Percentiles rank a stretch among this genome's conserved stretches.
These are phyloP conservation scores for Nomada hirtipes DNA, from an alignment of 2,888 invertebrate genomes.

Conservation along the genomic window DNA sequence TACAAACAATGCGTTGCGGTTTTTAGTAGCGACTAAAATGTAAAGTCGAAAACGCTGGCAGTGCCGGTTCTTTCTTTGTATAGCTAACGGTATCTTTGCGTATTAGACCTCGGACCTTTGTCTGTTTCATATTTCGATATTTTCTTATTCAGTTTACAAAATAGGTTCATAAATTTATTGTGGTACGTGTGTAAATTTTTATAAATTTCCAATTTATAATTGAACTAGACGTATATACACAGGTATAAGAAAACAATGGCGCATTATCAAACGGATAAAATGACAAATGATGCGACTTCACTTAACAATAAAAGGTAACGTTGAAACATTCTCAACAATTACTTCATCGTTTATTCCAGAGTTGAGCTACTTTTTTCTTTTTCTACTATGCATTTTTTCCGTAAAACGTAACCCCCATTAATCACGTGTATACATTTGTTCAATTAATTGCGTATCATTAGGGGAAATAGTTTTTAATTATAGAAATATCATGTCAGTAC, in stretches of 20 bases:
- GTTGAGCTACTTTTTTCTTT: not conserved
- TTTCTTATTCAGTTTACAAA: constrained; percentile 6
- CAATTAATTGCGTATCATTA: no score
- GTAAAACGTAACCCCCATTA: not conserved
- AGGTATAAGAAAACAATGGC: constrained; percentile 24
- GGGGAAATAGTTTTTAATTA: no score
- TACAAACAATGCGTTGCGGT: not conserved
- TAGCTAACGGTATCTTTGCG: not conserved
- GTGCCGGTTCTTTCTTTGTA: not conserved
- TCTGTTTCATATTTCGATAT: not conserved
- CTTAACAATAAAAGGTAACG: constrained; percentile 3
- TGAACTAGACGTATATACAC: not conserved
- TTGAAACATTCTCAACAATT: not conserved
- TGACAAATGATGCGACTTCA: not conserved
- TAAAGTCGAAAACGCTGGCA: no score
- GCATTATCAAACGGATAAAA: not conserved
- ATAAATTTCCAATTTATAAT: not conserved
- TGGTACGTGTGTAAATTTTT: not conserved
- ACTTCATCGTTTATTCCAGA: not conserved
- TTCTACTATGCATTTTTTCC: not conserved
- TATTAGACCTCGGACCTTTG: not conserved
- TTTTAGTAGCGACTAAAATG: no score
- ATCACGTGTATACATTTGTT: not conserved
- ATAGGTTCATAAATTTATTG: not conserved
- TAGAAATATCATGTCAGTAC: no score